Evolutionary conservation across 2,797 vertebrate species (phyloP), one percentile per base, ranked within the genome.

Genomic region (Enteromius paludinosus): DNA sequence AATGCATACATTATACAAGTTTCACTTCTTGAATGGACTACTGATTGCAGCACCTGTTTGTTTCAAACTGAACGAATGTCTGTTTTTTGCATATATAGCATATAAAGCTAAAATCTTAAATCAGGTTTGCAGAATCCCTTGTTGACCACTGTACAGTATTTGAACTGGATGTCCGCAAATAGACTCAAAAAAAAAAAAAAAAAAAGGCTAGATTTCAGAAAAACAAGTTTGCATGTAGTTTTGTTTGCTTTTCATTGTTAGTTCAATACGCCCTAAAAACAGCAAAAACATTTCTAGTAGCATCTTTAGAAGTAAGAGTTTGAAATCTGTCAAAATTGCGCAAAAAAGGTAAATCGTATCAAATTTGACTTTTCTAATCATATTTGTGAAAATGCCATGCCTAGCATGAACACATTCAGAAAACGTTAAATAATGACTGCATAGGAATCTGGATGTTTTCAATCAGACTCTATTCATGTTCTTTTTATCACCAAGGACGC

Each of bases 241-340:
- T n/a, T 54, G 70, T 73, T 73, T 73, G 70, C 11, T 73, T 54
- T 73, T 73, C 70, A 35, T 73, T 54, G 70, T 11, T 35, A 30
- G 70, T 35, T 54, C 0, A 28, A 73, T 73, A 73, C 35, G 47
- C 70, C 2, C 17, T 18, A 71, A 28, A 20, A 49, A 71, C 28
- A 4, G 47, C 47, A 73, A 69, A 43, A 79, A 30, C 49, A 41
- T 4, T 18, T 25, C 15, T 49, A 17, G 5, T 33, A 30, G 17
- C 5, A 20, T 28, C n/a, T 69, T 69, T 45, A 20, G 5, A 12
- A 18, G 12, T 25, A 12, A 71, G 9, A 11, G 23, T 2, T 18
- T 49, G 14, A 49, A 71, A 33, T 52, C 43, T 71, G 25, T 7
- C 11, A 49, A 10, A 28, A 71, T 30, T 33, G 3, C 12, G 9